phyloP scores from a whole-genome alignment of 1,140 invertebrate genomes.

The Lordiphosa mommai region DNA sequence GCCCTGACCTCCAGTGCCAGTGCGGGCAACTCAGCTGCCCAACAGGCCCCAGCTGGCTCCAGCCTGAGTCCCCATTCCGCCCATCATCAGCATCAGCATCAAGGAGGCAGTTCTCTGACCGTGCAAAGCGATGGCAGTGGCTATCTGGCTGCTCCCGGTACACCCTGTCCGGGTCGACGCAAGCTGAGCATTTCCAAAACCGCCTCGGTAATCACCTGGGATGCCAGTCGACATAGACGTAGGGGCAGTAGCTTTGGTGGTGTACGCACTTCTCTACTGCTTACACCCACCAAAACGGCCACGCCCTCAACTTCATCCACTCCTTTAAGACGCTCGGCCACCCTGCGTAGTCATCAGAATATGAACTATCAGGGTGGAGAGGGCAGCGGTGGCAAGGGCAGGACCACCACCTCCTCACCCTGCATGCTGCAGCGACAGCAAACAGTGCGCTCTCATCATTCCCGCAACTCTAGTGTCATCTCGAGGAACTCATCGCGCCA shows the following conservation, averaged over 20 bases:
- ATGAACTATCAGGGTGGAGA: constrained; percentile 63
- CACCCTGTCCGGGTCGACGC: constrained; percentile 51
- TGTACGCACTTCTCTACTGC: constrained; percentile 80
- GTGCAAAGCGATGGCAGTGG: constrained; percentile 50
- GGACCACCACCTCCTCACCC: constrained; percentile 79
- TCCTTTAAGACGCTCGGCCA: constrained; percentile 82
- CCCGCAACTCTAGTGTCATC: constrained; percentile 88
- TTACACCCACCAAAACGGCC: constrained; percentile 75
- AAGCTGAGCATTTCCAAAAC: constrained; percentile 77
- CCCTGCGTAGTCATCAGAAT: constrained; percentile 82
- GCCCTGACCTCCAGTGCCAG: constrained; percentile 48
- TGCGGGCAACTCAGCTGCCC: constrained; percentile 16
- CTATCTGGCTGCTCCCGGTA: constrained; percentile 52
- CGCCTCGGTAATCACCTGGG: constrained; percentile 83
- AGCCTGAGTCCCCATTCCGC: constrained; percentile 41
- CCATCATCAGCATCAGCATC: constrained; percentile 22
- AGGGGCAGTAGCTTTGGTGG: constrained; percentile 83
- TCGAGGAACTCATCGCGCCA: constrained; percentile 89
- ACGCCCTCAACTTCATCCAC: constrained; percentile 77
- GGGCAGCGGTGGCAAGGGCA: constrained; percentile 36
- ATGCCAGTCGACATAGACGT: constrained; percentile 80
- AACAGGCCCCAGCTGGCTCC: background rate
- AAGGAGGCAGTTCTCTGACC: constrained; percentile 33
- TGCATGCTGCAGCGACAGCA: constrained; percentile 79
- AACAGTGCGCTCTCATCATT: constrained; percentile 83